A percentile compares a stretch with the other conserved stretches of the same genome.
Evolutionary conservation across 1,140 invertebrate genomes (phyloP).

Genomic region (Delia radicum): DNA sequence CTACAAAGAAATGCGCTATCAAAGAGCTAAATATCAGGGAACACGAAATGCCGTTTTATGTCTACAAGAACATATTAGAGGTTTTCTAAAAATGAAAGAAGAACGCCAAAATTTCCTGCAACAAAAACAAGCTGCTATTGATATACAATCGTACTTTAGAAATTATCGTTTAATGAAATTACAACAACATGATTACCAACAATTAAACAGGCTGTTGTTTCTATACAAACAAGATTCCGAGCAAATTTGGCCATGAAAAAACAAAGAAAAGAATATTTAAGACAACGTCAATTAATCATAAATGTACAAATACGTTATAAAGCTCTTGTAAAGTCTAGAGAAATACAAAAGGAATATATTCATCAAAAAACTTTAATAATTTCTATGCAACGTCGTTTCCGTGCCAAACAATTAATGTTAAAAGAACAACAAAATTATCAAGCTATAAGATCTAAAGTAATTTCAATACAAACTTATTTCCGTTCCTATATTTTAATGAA

Average conservation of each 20-base stretch:
- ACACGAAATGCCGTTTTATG: slow-evolving; percentile 31
- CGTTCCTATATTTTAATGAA: slow-evolving; percentile 38
- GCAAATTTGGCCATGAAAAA: slow-evolving; percentile 36
- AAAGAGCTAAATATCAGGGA: slow-evolving; percentile 24
- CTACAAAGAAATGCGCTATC: slow-evolving; percentile 36
- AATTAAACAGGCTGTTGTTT: slow-evolving; percentile 30
- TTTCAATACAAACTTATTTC: slow-evolving; percentile 53
- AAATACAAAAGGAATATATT: slow-evolving; percentile 44
- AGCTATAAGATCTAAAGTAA: slow-evolving; percentile 34
- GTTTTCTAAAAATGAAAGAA: slow-evolving; percentile 33
- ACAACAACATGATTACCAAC: slow-evolving; percentile 30
- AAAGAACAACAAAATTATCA: slow-evolving; percentile 43
- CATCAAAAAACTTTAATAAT: slow-evolving; percentile 42
- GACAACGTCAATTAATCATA: slow-evolving; percentile 46
- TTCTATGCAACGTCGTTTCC: slow-evolving; percentile 59
- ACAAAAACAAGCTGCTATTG: slow-evolving; percentile 37
- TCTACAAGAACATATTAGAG: slow-evolving; percentile 34
- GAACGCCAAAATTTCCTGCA: slow-evolving; percentile 36
- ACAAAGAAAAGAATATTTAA: slow-evolving; percentile 29
- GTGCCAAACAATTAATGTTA: slow-evolving; percentile 48
- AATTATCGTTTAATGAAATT: slow-evolving; percentile 20
- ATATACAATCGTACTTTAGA: slow-evolving; percentile 42
- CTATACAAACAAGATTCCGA: slow-evolving; percentile 43
- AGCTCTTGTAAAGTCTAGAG: slow-evolving; percentile 29
- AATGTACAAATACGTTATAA: slow-evolving; percentile 24